phyloP scores from a whole-genome alignment of 2,113 vertebrate genomes.

The Glaucomys volans region DNA sequence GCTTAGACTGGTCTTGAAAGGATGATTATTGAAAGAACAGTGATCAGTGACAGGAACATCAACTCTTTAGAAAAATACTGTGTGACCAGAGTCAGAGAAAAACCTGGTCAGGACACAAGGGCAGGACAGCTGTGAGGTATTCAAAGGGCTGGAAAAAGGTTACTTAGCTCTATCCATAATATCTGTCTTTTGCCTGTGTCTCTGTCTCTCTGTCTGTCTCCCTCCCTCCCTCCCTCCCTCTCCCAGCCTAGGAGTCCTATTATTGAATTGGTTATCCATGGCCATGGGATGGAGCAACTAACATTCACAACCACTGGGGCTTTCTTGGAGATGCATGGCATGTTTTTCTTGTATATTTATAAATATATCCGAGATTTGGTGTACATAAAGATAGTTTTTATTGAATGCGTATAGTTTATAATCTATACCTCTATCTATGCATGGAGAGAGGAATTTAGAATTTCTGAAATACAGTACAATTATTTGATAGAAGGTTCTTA shows the following conservation, averaged over 20 bases:
- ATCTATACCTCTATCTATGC: not conserved
- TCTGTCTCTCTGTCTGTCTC: not conserved
- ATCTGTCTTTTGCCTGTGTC: no score
- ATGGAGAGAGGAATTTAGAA: not conserved
- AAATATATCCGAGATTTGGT: not conserved
- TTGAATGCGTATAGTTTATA: not conserved
- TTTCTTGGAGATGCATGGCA: not conserved
- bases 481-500: not conserved
- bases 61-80: not conserved
- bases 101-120: not conserved
- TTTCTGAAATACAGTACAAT: not conserved
- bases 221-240: not conserved
- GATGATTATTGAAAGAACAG: not conserved
- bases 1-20: not conserved
- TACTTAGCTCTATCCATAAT: not conserved
- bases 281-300: not conserved
- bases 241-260: not conserved
- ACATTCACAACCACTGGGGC: not conserved
- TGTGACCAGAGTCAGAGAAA: not conserved
- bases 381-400: not conserved
- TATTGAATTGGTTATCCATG: not conserved
- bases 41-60: not conserved
- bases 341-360: not conserved
- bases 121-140: not conserved
- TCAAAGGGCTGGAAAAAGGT: not conserved